Percentiles rank a stretch among this genome's conserved stretches.
phyloP scores from a whole-genome alignment of 2,797 vertebrate species.

The Enteromius anoplus region DNA sequence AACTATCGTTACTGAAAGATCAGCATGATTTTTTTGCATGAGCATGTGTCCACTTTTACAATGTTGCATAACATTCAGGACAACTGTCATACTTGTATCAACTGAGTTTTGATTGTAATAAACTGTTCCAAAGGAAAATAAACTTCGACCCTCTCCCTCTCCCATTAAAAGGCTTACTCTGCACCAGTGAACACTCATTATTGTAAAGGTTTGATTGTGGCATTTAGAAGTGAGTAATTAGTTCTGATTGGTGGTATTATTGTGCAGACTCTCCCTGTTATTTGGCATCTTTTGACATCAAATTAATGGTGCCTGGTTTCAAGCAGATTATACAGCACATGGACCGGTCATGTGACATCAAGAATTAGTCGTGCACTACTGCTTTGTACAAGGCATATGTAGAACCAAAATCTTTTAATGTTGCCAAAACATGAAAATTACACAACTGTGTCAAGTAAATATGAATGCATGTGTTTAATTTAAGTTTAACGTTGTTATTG shows the following conservation, averaged over 20 bases:
- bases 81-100: neutral
- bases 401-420: neutral
- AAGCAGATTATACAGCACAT: conserved; percentile 44
- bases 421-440: neutral
- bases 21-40: neutral
- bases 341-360: conserved; percentile 50
- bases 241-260: conserved; percentile 50
- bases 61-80: conserved; percentile 2
- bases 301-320: conserved; percentile 55
- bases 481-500: neutral
- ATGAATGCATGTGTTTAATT: neutral
- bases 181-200: conserved; percentile 34
- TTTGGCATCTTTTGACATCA: conserved; percentile 63
- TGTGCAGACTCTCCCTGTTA: conserved; percentile 44
- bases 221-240: conserved; percentile 47
- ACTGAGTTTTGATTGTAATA: neutral
- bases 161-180: conserved; percentile 35
- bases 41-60: neutral
- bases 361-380: conserved; percentile 51
- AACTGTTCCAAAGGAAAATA: neutral
- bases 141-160: neutral
- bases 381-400: neutral
- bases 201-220: conserved; percentile 9
- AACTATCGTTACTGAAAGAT: neutral
- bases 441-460: conserved; percentile 1